Base-by-base conservation (phyloP, 2,888 invertebrate species). In the Lottia scabra region DNA sequence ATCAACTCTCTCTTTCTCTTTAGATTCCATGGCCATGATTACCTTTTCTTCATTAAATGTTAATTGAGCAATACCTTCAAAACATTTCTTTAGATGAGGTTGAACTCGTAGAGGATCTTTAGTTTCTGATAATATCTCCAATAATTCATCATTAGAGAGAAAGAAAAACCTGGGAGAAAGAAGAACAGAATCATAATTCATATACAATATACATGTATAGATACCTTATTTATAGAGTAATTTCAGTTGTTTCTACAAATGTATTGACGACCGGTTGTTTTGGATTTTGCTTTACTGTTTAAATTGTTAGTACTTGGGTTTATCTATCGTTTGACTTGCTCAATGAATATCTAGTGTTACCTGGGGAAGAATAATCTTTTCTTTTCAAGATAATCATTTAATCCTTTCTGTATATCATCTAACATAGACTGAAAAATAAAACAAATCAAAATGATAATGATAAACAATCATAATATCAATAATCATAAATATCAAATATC, bases 11-110 rank as follows among this genome's bases (percentile, higher is more conserved):
- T 89, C 89, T 66, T 87, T 85, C 80, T 89, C 88, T 6, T 88
- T 87, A 1, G 89, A 89, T 75, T 88, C 86, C 89, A 89, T 89
- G 67, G 82, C 89, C 12, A 81, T 83, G 67, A 89, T 89, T 48
- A 87, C 79, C 73, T 84, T 88, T 30, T 87, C 84, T 0, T 80
- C 64, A 30, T 77, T 83, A 72, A 89, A 89, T 68, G 82, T 81
- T 70, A 89, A 78, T 77, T 87, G 84, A 0, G 85, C 85, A 48
- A 89, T 89, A 38, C 89, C 89, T 78, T 89, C 89, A 72, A 89
- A 89, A 76, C 89, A 89, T 73, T 89, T 89, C 81, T 89, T 89
- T 30, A 89, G 78, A 76, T 89, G 89, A n/a, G 89, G 89, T 80
- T 89, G 89, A 12, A 89, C 89, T 43, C 89, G 81, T 6, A 88